Conservation (phyloP, 35 echinoderm and acorn worm species). For the Ophiothrix spiculata region DNA sequence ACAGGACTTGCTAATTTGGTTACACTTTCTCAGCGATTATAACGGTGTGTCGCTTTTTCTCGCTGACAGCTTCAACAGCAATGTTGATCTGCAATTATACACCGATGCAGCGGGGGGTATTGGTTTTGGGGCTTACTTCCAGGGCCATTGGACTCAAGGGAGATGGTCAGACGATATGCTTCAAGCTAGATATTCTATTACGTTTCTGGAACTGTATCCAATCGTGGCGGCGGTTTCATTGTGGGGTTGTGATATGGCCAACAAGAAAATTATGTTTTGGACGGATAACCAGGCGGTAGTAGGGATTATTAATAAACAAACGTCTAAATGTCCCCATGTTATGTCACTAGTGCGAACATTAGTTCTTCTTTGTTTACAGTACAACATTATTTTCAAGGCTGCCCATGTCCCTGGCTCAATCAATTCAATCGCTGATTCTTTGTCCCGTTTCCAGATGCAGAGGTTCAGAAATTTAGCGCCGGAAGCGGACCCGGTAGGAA, state of each 20-base stretch:
- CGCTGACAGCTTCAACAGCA: not conserved
- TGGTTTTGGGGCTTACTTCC: conserved; percentile 18
- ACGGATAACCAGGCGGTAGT: conserved; percentile 15
- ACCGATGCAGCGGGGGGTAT: conserved; percentile 19
- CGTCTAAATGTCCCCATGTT: not conserved
- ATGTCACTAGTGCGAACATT: not conserved
- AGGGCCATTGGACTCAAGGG: not conserved
- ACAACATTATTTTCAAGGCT: not conserved
- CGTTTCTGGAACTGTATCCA: conserved; percentile 17
- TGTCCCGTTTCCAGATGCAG: not conserved
- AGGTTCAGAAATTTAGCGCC: not conserved
- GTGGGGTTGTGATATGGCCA: not conserved
- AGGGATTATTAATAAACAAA: not conserved
- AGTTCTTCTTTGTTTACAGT: not conserved
- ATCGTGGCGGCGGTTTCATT: not conserved
- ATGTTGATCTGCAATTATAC: conserved; percentile 14
- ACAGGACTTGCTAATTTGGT: conserved; percentile 1
- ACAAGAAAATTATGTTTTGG: not conserved
- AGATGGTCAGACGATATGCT: not conserved
- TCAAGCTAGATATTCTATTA: not conserved
- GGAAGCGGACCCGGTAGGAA: not conserved
- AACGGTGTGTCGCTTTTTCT: conserved; percentile 17
- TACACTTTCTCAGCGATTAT: not conserved
- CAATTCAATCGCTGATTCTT: not conserved
- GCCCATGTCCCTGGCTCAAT: not conserved